Conservation (phyloP, 2,797 vertebrate genomes). For the Masticophis lateralis region DNA sequence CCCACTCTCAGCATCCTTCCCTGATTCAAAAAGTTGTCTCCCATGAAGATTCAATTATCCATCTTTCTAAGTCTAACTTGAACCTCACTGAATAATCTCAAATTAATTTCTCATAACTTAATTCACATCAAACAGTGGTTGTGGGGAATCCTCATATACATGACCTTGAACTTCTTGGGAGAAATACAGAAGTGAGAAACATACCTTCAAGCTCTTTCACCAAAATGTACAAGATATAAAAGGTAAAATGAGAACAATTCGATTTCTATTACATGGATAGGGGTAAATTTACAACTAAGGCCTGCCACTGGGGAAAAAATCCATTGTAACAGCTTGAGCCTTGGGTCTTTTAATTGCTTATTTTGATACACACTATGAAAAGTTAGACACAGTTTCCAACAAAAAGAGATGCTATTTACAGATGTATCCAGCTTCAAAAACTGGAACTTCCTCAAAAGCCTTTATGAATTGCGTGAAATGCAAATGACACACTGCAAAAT, state of each 20-base stretch:
- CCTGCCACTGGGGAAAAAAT: not conserved
- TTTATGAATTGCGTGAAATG: not conserved
- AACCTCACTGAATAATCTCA: not conserved
- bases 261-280: rapidly evolving
- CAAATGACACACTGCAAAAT: slow-evolving; percentile 5
- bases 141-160: not conserved
- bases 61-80: not conserved
- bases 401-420: not conserved
- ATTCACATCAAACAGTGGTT: not conserved
- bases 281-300: rapidly evolving
- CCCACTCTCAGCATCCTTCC: not conserved
- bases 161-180: no score
- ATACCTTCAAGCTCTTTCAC: slow-evolving; percentile 6
- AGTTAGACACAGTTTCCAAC: not conserved
- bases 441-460: not conserved
- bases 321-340: not conserved
- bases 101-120: not conserved
- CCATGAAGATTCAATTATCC: not conserved
- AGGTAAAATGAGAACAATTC: not conserved
- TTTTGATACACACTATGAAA: rapidly evolving
- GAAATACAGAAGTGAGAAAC: not conserved
- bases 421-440: not conserved
- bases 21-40: not conserved
- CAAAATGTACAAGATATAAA: slow-evolving; percentile 11
- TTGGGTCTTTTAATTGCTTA: not conserved